Base-by-base conservation (phyloP, 2,888 invertebrate genomes). In the Pharmacophagus antenor region DNA sequence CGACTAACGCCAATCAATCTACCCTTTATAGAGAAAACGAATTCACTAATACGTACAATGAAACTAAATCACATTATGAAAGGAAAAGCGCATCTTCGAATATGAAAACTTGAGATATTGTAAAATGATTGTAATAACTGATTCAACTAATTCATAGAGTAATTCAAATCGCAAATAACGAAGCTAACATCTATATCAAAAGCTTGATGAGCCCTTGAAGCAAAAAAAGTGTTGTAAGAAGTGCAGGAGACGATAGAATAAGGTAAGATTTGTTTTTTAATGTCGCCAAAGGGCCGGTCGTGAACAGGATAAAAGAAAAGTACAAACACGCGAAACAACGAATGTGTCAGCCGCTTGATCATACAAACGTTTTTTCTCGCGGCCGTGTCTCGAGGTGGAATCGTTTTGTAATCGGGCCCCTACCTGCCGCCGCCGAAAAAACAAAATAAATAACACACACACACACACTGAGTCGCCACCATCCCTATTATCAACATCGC, bases 281-380 rank as follows among this genome's bases (percentile, higher is more conserved):
- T 27, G 22, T 25, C 25, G 41, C 52, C 31, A 31, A 41, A 23
- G 20, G 22, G 22, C 10, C 47, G 20, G 22, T 15, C 37, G 52
- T 49, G 25, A 44, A 59, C 48, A 50, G 59, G 42, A 54, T 48
- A 41, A 61, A 64, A 55, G 62, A 60, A 63, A 61, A 61, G 61
- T 23, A 62, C 56, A 59, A 65, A 60, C 66, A 67, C 65, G 67
- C 66, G 66, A 67, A 69, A 67, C 69, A 70, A 69, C 67, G 63
- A 66, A 68, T 64, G 67, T 70, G 70, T 72, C 69, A 68, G 70
- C 65, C 66, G 62, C 67, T 68, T 65, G 68, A 70, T 67, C 63
- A 65, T 64, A 63, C 27, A 62, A 66, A 62, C 48, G 63, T 67
- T 70, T 68, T 68, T 68, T 62, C 56, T 51, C 53, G 53, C 62